phyloP scores from a whole-genome alignment of 2,113 vertebrate genomes.

The Calonectris borealis region DNA sequence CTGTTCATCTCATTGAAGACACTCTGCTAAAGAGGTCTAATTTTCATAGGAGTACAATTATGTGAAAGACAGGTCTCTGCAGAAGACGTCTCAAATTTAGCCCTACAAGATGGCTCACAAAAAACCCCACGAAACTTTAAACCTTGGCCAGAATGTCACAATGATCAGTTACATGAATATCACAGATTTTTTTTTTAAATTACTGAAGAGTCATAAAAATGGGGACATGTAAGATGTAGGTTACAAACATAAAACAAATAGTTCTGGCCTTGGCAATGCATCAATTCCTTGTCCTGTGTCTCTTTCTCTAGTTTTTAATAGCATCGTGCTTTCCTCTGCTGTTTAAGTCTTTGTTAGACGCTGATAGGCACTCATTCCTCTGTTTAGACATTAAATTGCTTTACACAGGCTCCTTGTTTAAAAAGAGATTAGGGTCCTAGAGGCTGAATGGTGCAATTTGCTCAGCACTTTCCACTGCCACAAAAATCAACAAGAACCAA shows the following conservation, averaged over 20 bases:
- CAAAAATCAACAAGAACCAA: background rate
- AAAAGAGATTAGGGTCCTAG: constrained; percentile 27
- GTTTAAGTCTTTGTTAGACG: background rate
- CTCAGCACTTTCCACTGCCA: constrained; percentile 5
- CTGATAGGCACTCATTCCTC: constrained; percentile 6
- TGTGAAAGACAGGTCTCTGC: background rate
- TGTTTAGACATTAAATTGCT: constrained; percentile 40
- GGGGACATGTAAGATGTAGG: background rate
- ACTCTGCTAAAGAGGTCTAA: background rate
- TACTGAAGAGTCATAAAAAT: background rate
- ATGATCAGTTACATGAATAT: background rate
- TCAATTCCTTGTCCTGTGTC: background rate
- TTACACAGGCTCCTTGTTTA: constrained; percentile 36
- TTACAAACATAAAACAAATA: background rate
- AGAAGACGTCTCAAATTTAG: background rate
- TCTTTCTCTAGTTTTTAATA: background rate
- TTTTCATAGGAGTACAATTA: background rate
- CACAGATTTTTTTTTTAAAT: background rate
- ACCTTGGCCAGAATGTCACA: background rate
- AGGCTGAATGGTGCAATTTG: constrained; percentile 2
- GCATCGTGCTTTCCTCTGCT: background rate
- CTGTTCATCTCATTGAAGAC: background rate
- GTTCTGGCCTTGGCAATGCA: background rate
- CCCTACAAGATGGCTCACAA: background rate
- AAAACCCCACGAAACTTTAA: background rate